Conservation (phyloP, 2,113 vertebrate species). For the Grammomys surdaster region DNA sequence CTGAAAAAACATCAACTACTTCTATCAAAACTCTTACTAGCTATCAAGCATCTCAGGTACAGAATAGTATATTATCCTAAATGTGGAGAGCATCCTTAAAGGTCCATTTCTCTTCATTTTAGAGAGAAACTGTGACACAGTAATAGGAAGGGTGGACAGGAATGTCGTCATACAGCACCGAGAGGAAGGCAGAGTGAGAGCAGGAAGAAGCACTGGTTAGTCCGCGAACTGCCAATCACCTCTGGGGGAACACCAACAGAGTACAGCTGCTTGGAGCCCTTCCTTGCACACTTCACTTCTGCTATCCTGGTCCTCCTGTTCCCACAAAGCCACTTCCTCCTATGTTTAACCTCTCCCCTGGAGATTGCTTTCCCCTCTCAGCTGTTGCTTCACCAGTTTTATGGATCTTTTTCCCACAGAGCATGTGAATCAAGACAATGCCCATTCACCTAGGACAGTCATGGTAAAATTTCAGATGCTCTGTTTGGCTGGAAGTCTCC, state of each 20-base stretch:
- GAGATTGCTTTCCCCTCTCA: not conserved
- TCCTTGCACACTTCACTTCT: not conserved
- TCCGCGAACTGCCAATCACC: not conserved
- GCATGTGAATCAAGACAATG: not conserved
- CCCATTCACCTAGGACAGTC: not conserved
- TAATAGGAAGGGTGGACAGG: not conserved
- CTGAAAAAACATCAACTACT: not conserved
- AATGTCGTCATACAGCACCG: not conserved
- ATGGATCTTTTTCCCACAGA: not conserved
- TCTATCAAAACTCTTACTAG: not conserved
- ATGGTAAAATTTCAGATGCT: too few species aligned
- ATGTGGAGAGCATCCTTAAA: not conserved
- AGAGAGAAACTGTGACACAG: not conserved
- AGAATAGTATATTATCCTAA: not conserved
- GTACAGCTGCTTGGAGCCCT: not conserved
- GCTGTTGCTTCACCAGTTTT: not conserved
- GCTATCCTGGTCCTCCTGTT: not conserved
- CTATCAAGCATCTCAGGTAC: not conserved
- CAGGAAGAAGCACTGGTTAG: not conserved
- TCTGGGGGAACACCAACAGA: not conserved
- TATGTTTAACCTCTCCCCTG: not conserved
- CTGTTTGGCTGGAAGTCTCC: not conserved
- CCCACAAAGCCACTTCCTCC: not conserved
- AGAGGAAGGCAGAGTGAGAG: not conserved
- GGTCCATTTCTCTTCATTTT: not conserved